Conservation (phyloP, 2,888 invertebrate genomes). For the Danaus chrysippus region DNA sequence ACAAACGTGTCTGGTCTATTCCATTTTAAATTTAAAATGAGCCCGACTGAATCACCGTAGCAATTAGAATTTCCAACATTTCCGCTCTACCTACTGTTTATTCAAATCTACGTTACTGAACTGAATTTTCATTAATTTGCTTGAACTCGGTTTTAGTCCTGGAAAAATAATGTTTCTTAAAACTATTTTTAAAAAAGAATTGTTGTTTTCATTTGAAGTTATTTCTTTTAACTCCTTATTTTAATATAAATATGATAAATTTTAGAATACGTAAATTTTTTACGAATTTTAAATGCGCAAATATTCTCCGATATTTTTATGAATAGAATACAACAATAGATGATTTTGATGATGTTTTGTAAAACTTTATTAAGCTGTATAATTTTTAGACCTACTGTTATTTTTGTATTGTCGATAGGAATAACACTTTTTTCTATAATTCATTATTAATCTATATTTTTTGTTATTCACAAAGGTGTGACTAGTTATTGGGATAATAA, state of each 20-base stretch:
- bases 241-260: background rate
- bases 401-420: too few relatives aligned
- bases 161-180: background rate
- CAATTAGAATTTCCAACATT: constrained; percentile 51
- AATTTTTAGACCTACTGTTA: too few relatives aligned
- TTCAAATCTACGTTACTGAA: constrained; percentile 14
- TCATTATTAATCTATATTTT: too few relatives aligned
- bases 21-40: constrained; percentile 50
- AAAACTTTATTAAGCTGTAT: too few relatives aligned
- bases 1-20: constrained; percentile 36
- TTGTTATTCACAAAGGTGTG: too few relatives aligned
- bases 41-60: constrained; percentile 47
- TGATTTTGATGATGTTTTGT: too few relatives aligned
- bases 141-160: constrained; percentile 1
- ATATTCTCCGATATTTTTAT: too few relatives aligned
- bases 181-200: constrained; percentile 1
- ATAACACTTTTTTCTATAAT: too few relatives aligned
- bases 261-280: too few relatives aligned
- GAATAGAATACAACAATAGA: too few relatives aligned
- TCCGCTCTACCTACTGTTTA: constrained; percentile 39
- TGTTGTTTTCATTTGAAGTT: background rate
- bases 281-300: too few relatives aligned
- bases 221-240: constrained; percentile 22
- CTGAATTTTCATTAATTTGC: constrained; percentile 6
- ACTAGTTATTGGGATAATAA: too few relatives aligned